Percentiles rank a stretch among this genome's conserved stretches.
Conservation (phyloP, 2,888 invertebrate genomes). For the Lysandra coridon region DNA sequence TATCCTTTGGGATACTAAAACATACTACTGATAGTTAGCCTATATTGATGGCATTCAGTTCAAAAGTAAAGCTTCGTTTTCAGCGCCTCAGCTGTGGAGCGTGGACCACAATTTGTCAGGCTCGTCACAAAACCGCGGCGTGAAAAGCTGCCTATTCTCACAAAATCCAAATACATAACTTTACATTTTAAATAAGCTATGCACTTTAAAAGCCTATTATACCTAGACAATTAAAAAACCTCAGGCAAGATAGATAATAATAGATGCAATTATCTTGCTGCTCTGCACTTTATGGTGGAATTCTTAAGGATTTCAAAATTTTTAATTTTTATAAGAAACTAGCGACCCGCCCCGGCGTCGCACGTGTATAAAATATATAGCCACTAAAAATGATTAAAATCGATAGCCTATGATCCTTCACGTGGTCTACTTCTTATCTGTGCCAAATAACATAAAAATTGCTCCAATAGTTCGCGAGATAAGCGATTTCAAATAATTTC, state of each 20-base stretch:
- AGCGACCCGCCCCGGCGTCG: no score
- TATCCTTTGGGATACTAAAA: neutral
- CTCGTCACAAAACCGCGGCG: constrained; percentile 35
- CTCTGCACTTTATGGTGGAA: no score
- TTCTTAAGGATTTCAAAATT: no score
- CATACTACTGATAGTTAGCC: neutral
- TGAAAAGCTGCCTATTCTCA: constrained; percentile 35
- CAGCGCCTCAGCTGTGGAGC: constrained; percentile 19
- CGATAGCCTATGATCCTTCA: no score
- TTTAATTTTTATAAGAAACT: neutral
- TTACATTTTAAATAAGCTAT: neutral
- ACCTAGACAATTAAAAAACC: neutral
- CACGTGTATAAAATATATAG: no score
- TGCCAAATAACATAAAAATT: no score
- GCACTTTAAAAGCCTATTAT: no score
- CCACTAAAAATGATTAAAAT: no score
- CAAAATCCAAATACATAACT: constrained; percentile 30
- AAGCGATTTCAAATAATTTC: no score
- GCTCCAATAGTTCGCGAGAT: no score
- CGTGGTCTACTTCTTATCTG: no score
- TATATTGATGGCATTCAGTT: neutral
- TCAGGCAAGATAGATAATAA: neutral
- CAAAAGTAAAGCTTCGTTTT: constrained; percentile 16
- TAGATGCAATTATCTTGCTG: no score
- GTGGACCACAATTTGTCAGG: constrained; percentile 32